These are phyloP conservation scores for Mustelus asterias DNA, from an alignment of 2,113 vertebrate species.

Conservation along the genomic window DNA sequence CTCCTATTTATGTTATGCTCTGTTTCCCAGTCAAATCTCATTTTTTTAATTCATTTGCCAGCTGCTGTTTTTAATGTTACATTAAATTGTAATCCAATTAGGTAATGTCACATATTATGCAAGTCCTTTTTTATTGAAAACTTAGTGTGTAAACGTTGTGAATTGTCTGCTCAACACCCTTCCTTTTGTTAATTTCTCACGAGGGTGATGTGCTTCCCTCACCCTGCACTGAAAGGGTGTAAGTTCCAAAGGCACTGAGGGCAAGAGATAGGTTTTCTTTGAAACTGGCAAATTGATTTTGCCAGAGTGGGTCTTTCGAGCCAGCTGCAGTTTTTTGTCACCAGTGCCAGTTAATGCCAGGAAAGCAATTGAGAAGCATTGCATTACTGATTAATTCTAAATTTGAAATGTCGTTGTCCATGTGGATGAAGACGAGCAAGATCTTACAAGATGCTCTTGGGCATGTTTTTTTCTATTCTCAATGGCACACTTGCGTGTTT, in stretches of 20 bases:
- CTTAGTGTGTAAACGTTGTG: background rate
- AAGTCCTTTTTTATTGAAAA: background rate
- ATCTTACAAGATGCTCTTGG: background rate
- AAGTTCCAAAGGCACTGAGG: background rate
- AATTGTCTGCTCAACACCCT: background rate
- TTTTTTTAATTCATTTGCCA: background rate
- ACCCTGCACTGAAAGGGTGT: background rate
- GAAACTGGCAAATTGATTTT: background rate
- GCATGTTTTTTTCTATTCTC: background rate
- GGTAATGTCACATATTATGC: background rate
- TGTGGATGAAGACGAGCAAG: background rate
- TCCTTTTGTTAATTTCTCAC: background rate
- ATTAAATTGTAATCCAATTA: background rate
- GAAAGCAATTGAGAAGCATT: background rate
- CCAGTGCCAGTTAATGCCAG: background rate
- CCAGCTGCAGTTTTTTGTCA: background rate
- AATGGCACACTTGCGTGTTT: background rate
- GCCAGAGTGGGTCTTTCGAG: background rate
- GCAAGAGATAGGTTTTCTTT: background rate
- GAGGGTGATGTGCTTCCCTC: background rate
- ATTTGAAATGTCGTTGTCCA: background rate
- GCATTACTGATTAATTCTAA: background rate
- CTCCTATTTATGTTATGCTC: background rate
- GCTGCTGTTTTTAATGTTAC: background rate
- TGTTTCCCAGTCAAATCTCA: background rate